These are phyloP conservation scores for Takifugu ocellatus DNA, from an alignment of 2,797 vertebrate genomes.

Conservation along the genomic window DNA sequence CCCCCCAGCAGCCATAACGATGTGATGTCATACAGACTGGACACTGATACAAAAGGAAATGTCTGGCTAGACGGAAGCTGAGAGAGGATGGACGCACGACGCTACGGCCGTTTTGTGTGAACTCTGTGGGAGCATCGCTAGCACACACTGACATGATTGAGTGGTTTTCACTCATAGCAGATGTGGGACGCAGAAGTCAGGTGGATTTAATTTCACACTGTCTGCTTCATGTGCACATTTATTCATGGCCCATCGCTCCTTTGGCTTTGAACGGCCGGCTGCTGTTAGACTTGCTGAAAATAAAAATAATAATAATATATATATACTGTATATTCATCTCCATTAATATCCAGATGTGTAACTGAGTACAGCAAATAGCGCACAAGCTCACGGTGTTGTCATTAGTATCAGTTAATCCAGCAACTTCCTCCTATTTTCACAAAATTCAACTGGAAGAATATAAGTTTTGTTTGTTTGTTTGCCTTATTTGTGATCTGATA, in stretches of 20 bases:
- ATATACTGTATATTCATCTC: background rate
- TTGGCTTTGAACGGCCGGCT: background rate
- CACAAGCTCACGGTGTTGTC: background rate
- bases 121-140: conserved; percentile 10
- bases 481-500: too few species aligned
- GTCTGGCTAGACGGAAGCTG: conserved; percentile 41
- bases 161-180: background rate
- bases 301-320: background rate
- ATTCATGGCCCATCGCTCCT: background rate
- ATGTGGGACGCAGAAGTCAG: background rate
- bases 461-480: too few species aligned
- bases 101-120: conserved; percentile 5
- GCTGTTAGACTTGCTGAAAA: background rate
- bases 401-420: background rate
- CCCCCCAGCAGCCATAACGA: conserved; percentile 67
- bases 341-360: conserved; percentile 6
- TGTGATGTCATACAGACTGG: conserved; percentile 61
- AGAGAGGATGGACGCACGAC: conserved; percentile 12
- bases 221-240: background rate
- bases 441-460: background rate
- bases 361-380: too few species aligned
- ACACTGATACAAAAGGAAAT: conserved; percentile 34
- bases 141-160: conserved; percentile 1
- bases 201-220: background rate
- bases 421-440: background rate